phyloP scores from a whole-genome alignment of 1,140 invertebrate species.

The Dinothrombium tinctorium region DNA sequence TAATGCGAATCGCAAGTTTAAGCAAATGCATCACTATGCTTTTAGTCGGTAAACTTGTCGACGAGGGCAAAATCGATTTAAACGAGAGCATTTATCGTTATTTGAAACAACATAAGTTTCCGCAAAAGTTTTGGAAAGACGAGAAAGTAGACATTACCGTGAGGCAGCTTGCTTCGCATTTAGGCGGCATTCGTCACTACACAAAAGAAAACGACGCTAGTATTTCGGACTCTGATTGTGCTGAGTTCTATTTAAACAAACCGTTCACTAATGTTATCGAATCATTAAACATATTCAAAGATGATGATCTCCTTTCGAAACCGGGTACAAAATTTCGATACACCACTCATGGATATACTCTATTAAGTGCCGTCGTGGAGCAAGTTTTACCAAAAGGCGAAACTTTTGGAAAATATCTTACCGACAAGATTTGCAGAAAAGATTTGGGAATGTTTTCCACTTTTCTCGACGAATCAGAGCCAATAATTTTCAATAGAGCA shows the following conservation, averaged over 20 bases:
- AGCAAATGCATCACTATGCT: conserved; percentile 34
- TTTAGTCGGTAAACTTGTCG: conserved; percentile 28
- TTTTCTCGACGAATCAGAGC: conserved; percentile 28
- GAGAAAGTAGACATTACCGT: conserved; percentile 27
- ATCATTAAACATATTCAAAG: conserved; percentile 30
- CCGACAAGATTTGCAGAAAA: conserved; percentile 23
- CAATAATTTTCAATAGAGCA: conserved; percentile 30
- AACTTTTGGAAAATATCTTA: conserved; percentile 22
- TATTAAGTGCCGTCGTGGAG: conserved; percentile 34
- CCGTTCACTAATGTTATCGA: conserved; percentile 24
- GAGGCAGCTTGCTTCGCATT: conserved; percentile 27
- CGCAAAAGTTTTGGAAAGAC: conserved; percentile 26
- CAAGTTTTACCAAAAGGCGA: conserved; percentile 20
- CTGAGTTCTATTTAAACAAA: no score
- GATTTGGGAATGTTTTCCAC: conserved; percentile 30
- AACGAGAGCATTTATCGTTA: conserved; percentile 32
- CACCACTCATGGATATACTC: conserved; percentile 33
- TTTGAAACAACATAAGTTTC: conserved; percentile 25
- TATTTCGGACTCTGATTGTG: no score
- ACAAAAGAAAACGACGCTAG: conserved; percentile 10
- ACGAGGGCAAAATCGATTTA: conserved; percentile 30
- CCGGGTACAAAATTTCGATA: conserved; percentile 33
- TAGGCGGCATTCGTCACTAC: conserved; percentile 32
- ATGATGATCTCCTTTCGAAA: conserved; percentile 30
- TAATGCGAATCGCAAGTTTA: conserved; percentile 38